Evolutionary conservation across 2,797 vertebrate genomes (phyloP).

Genomic region (Limosa lapponica): DNA sequence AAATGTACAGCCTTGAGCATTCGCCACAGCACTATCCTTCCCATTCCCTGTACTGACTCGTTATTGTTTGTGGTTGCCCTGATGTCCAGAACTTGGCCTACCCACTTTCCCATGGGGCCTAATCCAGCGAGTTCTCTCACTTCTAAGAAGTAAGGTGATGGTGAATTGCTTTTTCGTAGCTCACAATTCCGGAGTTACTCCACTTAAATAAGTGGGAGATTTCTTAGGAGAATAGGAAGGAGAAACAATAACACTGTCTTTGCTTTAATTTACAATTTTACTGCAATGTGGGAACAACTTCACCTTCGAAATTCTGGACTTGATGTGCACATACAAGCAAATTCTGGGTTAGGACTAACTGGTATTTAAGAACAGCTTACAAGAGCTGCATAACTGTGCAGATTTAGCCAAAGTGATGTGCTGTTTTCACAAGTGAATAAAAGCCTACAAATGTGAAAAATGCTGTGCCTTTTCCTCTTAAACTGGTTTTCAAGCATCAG

Average conservation of each 20-base stretch:
- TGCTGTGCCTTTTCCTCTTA: background rate
- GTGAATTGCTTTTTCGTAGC: background rate
- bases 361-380: background rate
- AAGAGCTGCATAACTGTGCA: background rate
- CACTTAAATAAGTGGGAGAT: background rate
- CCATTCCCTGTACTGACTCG: background rate
- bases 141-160: background rate
- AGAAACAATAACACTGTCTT: background rate
- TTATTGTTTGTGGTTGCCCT: background rate
- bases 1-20: accelerated
- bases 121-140: background rate
- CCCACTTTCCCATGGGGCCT: background rate
- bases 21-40: background rate
- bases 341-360: background rate
- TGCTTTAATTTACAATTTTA: background rate
- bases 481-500: background rate
- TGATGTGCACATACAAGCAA: background rate
- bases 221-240: background rate
- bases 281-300: background rate
- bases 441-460: background rate
- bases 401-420: background rate
- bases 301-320: background rate
- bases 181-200: background rate
- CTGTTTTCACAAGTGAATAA: background rate
- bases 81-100: background rate